Conservation (phyloP, 2,113 vertebrate species). For the Circaetus gallicus region DNA sequence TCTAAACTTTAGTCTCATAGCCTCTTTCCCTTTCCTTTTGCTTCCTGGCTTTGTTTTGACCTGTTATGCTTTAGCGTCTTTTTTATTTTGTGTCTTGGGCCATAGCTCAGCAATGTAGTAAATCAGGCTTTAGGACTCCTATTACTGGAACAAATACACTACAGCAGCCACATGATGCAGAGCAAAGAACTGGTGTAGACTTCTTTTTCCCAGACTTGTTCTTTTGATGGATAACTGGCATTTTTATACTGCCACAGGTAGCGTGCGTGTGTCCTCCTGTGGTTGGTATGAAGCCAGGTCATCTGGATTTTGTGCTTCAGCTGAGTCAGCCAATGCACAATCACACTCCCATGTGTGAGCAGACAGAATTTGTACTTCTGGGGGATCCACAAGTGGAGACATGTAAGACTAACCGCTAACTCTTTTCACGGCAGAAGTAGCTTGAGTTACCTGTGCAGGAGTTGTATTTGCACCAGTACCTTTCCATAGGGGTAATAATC, state of each 20-base stretch:
- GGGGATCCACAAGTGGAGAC: neutral
- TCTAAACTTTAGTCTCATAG: neutral
- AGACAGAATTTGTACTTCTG: neutral
- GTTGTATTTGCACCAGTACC: neutral
- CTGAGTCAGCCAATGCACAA: neutral
- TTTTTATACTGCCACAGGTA: neutral
- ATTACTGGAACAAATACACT: neutral
- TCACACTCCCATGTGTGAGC: neutral
- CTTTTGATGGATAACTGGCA: neutral
- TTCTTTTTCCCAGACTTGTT: neutral
- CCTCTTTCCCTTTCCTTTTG: neutral
- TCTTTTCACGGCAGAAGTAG: neutral
- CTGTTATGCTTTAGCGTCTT: neutral
- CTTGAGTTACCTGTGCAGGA: neutral
- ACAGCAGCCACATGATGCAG: neutral
- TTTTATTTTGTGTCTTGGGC: neutral
- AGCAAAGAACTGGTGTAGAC: neutral
- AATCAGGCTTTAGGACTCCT: neutral
- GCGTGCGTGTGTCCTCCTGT: fast-evolving
- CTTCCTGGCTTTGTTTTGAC: neutral
- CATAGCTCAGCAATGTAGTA: neutral
- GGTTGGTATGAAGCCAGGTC: neutral
- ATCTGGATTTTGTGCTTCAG: neutral
- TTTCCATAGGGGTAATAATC: neutral
- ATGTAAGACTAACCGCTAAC: neutral